Percentiles rank a stretch among this genome's conserved stretches.
Evolutionary conservation across 2,113 vertebrate species (phyloP).

Genomic region (Regulus satrapa): DNA sequence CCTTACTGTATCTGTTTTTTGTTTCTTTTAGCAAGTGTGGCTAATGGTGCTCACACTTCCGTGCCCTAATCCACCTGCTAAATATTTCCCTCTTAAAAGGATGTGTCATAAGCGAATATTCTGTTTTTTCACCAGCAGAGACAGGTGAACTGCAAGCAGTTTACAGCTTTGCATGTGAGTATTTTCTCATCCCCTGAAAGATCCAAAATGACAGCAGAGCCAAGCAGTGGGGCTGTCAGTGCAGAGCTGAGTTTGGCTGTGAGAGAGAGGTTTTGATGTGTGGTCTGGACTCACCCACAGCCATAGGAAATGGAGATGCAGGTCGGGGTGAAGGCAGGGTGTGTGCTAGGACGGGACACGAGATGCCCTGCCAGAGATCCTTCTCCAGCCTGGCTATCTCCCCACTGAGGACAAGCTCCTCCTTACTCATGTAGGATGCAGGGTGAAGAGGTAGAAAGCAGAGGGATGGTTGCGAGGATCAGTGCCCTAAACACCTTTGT

Average conservation of each 20-base stretch:
- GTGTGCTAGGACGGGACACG: background rate
- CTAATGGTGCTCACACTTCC: background rate
- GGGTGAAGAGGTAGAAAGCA: background rate
- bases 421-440: rapidly evolving
- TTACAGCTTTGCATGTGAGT: background rate
- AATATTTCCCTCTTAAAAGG: background rate
- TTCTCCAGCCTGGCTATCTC: background rate
- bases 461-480: background rate
- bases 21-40: background rate
- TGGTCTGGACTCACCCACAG: background rate
- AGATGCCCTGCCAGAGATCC: background rate
- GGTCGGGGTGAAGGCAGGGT: background rate
- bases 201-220: background rate
- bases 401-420: background rate
- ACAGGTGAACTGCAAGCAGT: background rate
- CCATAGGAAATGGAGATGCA: rapidly evolving
- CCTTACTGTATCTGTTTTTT: background rate
- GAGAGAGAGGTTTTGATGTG: background rate
- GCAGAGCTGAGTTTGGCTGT: background rate
- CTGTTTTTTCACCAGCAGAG: background rate
- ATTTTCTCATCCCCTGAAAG: background rate
- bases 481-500: background rate
- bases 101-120: background rate
- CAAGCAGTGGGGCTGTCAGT: rapidly evolving
- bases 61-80: background rate